A percentile compares a stretch with the other conserved stretches of the same genome.
Evolutionary conservation across 2,797 vertebrate species (phyloP).

Genomic region (Cryptoblepharus egeriae): DNA sequence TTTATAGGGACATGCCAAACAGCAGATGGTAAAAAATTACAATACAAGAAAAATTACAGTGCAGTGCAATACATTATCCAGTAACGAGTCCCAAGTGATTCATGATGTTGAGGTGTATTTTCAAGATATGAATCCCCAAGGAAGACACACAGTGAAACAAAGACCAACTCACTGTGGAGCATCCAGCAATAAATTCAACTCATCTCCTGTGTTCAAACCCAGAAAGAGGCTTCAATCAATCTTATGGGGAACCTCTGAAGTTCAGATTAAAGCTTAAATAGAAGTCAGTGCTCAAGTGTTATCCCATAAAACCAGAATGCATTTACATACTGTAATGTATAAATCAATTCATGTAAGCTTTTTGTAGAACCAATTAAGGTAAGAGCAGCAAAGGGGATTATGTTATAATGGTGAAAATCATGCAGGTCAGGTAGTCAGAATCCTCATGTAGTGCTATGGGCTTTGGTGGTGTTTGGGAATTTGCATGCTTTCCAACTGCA

Average conservation of each 20-base stretch:
- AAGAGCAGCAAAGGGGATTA: constrained; percentile 36
- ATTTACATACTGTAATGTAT: constrained; percentile 47
- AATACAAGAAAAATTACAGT: constrained; percentile 7
- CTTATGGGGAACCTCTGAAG: constrained; percentile 19
- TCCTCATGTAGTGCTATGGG: neutral
- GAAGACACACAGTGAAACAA: constrained; percentile 31
- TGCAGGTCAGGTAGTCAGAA: constrained; percentile 41
- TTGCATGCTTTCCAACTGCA: no score
- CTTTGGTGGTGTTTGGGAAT: constrained; percentile 25
- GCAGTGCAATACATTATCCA: constrained; percentile 37
- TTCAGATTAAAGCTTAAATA: constrained; percentile 40
- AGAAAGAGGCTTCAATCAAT: constrained; percentile 8
- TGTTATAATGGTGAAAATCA: constrained; percentile 32
- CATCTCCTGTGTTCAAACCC: constrained; percentile 15
- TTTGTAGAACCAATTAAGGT: constrained; percentile 31
- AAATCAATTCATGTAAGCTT: constrained; percentile 38
- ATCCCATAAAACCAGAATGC: constrained; percentile 34
- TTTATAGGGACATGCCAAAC: constrained; percentile 4
- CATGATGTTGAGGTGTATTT: constrained; percentile 52
- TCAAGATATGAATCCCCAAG: constrained; percentile 39
- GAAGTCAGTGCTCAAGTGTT: neutral
- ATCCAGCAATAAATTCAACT: constrained; percentile 28
- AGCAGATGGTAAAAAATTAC: constrained; percentile 34
- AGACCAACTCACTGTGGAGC: constrained; percentile 21
- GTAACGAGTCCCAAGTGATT: constrained; percentile 20